Base-by-base conservation (phyloP, 2,113 vertebrate genomes). In the Elachura formosa region DNA sequence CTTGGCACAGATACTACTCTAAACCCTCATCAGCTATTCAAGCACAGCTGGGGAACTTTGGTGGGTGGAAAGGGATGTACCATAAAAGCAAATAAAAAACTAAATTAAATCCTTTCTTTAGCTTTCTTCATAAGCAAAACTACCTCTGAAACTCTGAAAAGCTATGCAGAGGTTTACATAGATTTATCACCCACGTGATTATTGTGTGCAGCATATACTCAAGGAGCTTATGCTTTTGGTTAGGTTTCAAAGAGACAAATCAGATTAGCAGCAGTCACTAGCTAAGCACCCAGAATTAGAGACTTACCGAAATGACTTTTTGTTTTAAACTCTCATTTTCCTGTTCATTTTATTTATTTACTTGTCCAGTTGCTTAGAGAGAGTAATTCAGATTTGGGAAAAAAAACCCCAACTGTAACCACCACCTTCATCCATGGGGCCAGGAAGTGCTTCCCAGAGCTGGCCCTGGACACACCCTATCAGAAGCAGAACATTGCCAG, bases 241-340 rank as follows among this genome's bases (percentile, higher is more conserved):
- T 58, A 73, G 18, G 41, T 73, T 86, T 94, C 52, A 84, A 69
- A 88, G 62, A 64, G 28, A 66, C 41, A 93, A 85, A 95, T 85
- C 86, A 88, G 91, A 92, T 90, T 73, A 94, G 79, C 55, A 73
- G 62, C 45, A 69, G 54, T 73, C 41, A 83, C 58, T 52, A 88
- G 71, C 52, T 90, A 88, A 92, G 62, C 38, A 85, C 22, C 6
- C 23, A 90, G 54, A 88, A 90, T 55, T 55, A 85, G 19, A 68
- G 10, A 82, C n/a, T 63, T 63, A 64, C 0, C 59, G 36, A 89
- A 96, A 81, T 43, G 24, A 11, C 7, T 67, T 79, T 54, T 67
- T 52, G 46, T 62, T 52, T 61, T 40, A 56, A 82, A 58, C 14
- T 40, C 33, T 41, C 28, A 29, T 46, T 67, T 75, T 51, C 75